Percentiles rank a stretch among this genome's conserved stretches.
Evolutionary conservation across 2,113 vertebrate species (phyloP).

Genomic region (Heteronetta atricapilla): DNA sequence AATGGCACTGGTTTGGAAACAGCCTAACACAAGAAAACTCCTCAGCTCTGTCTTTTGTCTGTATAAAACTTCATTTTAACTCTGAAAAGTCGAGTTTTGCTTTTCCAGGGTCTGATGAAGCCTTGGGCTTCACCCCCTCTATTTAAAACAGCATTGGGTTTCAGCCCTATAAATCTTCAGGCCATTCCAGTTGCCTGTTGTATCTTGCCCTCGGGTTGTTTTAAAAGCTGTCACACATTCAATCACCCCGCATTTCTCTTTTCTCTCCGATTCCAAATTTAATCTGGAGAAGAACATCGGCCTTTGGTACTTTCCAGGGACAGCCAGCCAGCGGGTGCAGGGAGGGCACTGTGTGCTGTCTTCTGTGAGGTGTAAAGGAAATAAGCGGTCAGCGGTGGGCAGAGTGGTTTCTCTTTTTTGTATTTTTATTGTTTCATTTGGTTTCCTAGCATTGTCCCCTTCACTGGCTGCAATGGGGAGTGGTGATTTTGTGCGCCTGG

Average conservation of each 20-base stretch:
- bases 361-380: not conserved
- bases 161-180: not conserved
- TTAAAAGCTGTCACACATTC: not conserved
- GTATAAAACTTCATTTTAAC: not conserved
- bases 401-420: not conserved
- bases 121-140: not conserved
- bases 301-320: not conserved
- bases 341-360: not conserved
- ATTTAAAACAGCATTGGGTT: not conserved
- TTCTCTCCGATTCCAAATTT: not conserved
- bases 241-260: not conserved
- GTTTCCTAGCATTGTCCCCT: not conserved
- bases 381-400: not conserved
- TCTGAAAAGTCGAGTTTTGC: not conserved
- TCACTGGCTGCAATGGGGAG: not conserved
- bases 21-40: not conserved
- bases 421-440: not conserved
- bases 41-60: not conserved
- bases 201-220: not conserved
- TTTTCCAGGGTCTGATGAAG: not conserved
- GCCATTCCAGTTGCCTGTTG: not conserved
- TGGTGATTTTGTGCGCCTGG: not conserved
- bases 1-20: not conserved
- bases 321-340: fast-evolving
- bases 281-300: fast-evolving